Conservation (phyloP, 2,797 vertebrate species). For the Atherinosoma microstoma region DNA sequence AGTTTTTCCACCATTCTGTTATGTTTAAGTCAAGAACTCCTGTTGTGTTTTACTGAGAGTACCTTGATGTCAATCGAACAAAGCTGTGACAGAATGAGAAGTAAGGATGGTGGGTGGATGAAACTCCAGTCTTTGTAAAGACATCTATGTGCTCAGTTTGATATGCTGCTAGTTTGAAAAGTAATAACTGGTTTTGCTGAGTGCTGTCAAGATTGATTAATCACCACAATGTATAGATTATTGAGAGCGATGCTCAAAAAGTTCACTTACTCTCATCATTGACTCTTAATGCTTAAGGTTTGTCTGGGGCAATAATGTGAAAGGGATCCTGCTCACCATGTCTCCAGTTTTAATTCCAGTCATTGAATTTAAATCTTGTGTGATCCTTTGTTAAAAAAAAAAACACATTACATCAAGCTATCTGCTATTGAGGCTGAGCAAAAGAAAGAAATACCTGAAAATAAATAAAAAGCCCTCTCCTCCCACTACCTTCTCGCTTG, state of each 20-base stretch:
- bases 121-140: background rate
- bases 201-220: background rate
- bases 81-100: background rate
- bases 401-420: conserved; percentile 3
- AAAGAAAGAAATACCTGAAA: conserved; percentile 29
- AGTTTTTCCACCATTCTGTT: background rate
- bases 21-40: background rate
- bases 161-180: background rate
- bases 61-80: background rate
- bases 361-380: conserved; percentile 5
- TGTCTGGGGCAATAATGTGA: background rate
- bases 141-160: background rate
- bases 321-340: conserved; percentile 5
- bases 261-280: background rate
- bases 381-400: background rate
- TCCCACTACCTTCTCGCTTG: conserved; percentile 19
- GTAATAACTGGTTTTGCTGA: background rate
- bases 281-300: background rate
- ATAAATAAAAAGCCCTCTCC: conserved; percentile 24
- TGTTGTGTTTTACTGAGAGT: background rate
- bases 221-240: background rate
- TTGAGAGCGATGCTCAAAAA: background rate
- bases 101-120: background rate
- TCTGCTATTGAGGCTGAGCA: background rate
- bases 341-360: conserved; percentile 7